phyloP scores from a whole-genome alignment of 2,797 vertebrate species.

The Takifugu rubripes region DNA sequence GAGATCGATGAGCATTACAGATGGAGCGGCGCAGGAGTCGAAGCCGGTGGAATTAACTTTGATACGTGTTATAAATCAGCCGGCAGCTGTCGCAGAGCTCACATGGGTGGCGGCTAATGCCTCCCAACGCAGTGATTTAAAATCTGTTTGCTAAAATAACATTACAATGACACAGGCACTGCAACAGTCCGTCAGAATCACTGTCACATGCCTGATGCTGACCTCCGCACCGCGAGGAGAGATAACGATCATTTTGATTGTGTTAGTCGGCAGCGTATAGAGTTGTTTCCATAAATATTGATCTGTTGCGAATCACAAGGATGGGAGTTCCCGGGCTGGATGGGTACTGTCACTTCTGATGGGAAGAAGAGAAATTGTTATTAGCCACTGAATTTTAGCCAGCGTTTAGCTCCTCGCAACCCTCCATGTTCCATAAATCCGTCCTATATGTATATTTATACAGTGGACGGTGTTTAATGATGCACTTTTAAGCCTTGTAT shows the following conservation, averaged over 20 bases:
- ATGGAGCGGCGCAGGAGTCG: slow-evolving; percentile 31
- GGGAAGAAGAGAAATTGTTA: background rate
- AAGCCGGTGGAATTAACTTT: slow-evolving; percentile 55
- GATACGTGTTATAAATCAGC: slow-evolving; percentile 60
- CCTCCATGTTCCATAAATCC: background rate
- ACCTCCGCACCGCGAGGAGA: background rate
- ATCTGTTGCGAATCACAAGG: slow-evolving; percentile 6
- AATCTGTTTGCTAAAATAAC: slow-evolving; percentile 31
- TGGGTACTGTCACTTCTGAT: slow-evolving; percentile 2
- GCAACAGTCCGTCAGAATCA: background rate
- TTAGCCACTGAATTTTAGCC: too few relatives aligned
- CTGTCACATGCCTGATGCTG: background rate
- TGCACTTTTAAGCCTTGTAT: slow-evolving; percentile 1
- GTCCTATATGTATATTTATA: background rate
- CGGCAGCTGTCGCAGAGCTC: slow-evolving; percentile 18
- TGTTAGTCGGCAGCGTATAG: too few relatives aligned
- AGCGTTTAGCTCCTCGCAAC: background rate
- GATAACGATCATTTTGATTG: background rate
- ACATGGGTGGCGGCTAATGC: slow-evolving; percentile 27
- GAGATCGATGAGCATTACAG: slow-evolving; percentile 62
- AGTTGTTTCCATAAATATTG: slow-evolving; percentile 5
- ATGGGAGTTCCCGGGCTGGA: background rate
- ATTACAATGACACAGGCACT: background rate
- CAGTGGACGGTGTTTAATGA: background rate
- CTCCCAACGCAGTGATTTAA: slow-evolving; percentile 32